Percentiles rank a stretch among this genome's conserved stretches.
phyloP scores from a whole-genome alignment of 2,888 invertebrate species.

The Ceriagrion tenellum region DNA sequence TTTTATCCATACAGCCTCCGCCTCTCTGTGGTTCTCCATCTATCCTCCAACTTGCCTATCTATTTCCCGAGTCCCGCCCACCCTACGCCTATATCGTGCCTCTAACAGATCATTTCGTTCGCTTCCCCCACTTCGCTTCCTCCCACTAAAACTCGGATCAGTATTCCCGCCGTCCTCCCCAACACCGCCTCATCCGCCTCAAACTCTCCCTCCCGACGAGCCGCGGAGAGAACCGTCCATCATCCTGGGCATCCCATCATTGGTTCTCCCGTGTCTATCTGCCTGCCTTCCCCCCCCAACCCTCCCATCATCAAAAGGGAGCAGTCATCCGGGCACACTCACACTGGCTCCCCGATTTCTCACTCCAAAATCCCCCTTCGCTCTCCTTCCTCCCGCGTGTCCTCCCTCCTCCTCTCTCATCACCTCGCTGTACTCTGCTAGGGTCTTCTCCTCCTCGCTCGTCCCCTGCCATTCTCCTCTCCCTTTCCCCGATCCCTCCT shows the following conservation, averaged over 20 bases:
- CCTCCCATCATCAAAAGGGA: conserved; percentile 31
- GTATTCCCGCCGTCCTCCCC: neutral
- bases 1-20: neutral
- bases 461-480: neutral
- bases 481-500: neutral
- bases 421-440: neutral
- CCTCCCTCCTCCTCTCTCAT: neutral
- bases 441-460: neutral
- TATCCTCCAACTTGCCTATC: neutral
- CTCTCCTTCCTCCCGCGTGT: neutral
- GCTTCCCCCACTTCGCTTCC: neutral
- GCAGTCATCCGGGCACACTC: conserved; percentile 20
- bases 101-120: conserved; percentile 23
- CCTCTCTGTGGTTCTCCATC: neutral
- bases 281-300: too few species aligned
- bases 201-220: neutral
- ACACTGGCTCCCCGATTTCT: neutral
- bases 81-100: neutral
- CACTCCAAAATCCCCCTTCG: neutral
- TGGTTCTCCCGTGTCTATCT: neutral
- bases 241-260: conserved; percentile 16
- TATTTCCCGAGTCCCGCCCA: neutral
- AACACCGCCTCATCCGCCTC: neutral
- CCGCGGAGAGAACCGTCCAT: conserved; percentile 21
- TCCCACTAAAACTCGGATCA: neutral